Base-by-base conservation (phyloP, 2,797 vertebrate genomes). In the Cichlasoma orientale region DNA sequence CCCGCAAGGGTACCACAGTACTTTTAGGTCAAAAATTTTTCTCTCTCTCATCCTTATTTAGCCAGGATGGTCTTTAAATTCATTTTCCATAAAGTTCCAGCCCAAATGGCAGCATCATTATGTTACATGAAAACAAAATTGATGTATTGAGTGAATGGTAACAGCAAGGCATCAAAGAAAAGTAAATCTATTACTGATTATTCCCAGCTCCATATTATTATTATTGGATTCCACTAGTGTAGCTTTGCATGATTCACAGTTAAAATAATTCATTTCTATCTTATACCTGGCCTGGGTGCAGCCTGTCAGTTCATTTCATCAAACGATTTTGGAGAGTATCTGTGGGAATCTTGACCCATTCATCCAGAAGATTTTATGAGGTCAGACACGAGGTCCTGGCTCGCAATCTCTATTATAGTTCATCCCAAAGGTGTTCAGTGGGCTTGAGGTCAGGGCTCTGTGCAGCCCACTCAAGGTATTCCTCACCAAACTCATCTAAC, bases 1-100 rank as follows among this genome's bases (percentile, higher is more conserved):
- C 81, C 88, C 87, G 80, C 75, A 5, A 23, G 31, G 72, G 71
- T 79, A 78, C 80, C 69, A 78, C 66, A 55, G n/a, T n/a, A n/a
- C n/a, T n/a, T n/a, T n/a, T n/a, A n/a, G n/a, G n/a, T n/a, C n/a
- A n/a, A n/a, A n/a, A n/a, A n/a, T n/a, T n/a, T n/a, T 84, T 80
- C 74, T 74, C 80, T 81, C 33, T 33, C 55, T 86, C 47, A 84
- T 76, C 72, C 78, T 82, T 21, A 68, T 47, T 29, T 50, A 68
- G 14, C 66, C 78, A 72, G 33, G 80, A 75, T 59, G 29, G 59
- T 87, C 68, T 83, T 21, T 52, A 85, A 75, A 59, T 12, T 25
- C 1, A 77, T 72, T 88, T 78, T 73, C 41, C 59, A 69, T 66
- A 86, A 31, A 78, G 36, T 75, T 55, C 14, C 2, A 31, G 36